phyloP scores from a whole-genome alignment of 2,113 vertebrate species.

The Pedetes capensis region DNA sequence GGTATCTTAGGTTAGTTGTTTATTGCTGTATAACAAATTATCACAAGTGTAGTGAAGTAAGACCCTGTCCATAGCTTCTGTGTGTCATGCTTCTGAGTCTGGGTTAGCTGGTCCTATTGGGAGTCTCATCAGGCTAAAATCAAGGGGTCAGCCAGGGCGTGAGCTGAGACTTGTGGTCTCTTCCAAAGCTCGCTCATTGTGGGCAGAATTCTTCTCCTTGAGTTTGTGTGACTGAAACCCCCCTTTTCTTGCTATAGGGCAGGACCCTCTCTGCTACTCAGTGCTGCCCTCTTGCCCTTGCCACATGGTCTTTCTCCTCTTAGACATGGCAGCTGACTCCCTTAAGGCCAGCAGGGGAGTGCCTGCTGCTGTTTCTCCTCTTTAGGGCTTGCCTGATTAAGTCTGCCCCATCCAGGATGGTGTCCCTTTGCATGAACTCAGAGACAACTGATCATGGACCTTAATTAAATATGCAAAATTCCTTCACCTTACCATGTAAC shows the following conservation, averaged over 20 bases:
- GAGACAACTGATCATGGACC: background rate
- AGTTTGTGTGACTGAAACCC: background rate
- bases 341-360: background rate
- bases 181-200: background rate
- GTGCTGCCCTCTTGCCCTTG: too few species aligned
- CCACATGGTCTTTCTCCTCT: too few species aligned
- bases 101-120: background rate
- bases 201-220: background rate
- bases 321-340: background rate
- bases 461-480: background rate
- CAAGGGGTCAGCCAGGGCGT: background rate
- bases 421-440: background rate
- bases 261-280: background rate
- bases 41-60: background rate
- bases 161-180: background rate
- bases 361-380: background rate
- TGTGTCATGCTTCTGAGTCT: background rate
- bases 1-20: background rate
- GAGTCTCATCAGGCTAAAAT: background rate
- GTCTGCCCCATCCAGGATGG: background rate
- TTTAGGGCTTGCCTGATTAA: background rate
- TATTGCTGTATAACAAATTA: background rate
- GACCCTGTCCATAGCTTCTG: background rate
- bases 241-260: background rate
- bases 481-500: background rate